Conservation (phyloP, 2,888 invertebrate species). For the Drosophila birchii region DNA sequence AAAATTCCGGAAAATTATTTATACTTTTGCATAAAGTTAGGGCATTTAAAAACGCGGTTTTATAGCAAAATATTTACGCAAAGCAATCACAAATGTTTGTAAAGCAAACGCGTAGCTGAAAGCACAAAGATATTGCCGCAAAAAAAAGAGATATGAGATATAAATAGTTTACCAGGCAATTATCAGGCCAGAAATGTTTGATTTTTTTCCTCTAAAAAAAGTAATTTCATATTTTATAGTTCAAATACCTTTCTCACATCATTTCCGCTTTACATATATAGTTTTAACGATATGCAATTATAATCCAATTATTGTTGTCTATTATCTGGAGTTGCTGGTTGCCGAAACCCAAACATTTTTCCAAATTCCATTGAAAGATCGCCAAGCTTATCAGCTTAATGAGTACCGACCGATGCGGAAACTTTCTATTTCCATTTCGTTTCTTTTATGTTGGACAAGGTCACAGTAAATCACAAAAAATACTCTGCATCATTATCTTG, state of each 20-base stretch:
- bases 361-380: constrained; percentile 21
- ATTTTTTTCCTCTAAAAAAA: constrained; percentile 7
- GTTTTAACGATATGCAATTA: constrained; percentile 15
- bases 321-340: constrained; percentile 13
- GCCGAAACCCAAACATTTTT: neutral
- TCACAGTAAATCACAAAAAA: constrained; percentile 8
- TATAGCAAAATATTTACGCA: constrained; percentile 12
- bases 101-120: constrained; percentile 27
- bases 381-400: constrained; percentile 32
- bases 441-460: constrained; percentile 30
- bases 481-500: neutral
- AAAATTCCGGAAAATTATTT: neutral
- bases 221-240: constrained; percentile 6
- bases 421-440: constrained; percentile 41
- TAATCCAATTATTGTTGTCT: constrained; percentile 7
- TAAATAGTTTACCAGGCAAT: constrained; percentile 44
- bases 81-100: constrained; percentile 47
- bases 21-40: constrained; percentile 9
- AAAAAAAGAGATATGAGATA: constrained; percentile 31
- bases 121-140: constrained; percentile 34
- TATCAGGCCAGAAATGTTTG: constrained; percentile 12
- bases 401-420: constrained; percentile 24
- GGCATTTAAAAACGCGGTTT: constrained; percentile 1
- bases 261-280: constrained; percentile 29
- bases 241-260: constrained; percentile 10